These are phyloP conservation scores for Trochalopteron elliotii DNA, from an alignment of 2,113 vertebrate genomes.

Conservation along the genomic window DNA sequence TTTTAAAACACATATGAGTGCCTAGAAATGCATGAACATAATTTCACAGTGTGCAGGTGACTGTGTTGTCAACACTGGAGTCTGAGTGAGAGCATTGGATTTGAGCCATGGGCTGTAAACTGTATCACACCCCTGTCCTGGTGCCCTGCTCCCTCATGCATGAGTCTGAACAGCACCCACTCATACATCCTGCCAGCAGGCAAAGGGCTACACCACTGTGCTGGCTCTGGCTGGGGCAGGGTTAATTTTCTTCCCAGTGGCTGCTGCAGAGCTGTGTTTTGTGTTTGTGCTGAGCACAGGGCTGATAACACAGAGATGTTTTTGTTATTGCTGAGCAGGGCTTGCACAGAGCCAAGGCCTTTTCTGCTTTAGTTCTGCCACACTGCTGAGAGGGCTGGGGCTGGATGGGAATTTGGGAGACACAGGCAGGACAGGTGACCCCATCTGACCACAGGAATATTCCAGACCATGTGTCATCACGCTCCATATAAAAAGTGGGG, in stretches of 20 bases:
- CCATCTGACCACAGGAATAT: background rate
- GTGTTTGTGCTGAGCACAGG: background rate
- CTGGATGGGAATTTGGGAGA: background rate
- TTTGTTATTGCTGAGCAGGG: background rate
- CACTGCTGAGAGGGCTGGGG: background rate
- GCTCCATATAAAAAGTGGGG: rapidly evolving
- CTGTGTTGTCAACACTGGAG: background rate
- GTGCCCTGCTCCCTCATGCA: rapidly evolving
- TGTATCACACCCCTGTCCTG: rapidly evolving
- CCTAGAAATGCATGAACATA: background rate
- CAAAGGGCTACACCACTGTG: background rate
- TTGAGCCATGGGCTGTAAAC: background rate
- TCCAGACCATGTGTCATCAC: background rate
- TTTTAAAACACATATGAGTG: rapidly evolving
- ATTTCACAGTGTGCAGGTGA: background rate
- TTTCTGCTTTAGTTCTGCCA: background rate
- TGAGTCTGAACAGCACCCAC: rapidly evolving
- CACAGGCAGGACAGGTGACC: background rate
- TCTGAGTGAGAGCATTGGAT: background rate
- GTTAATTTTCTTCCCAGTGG: background rate
- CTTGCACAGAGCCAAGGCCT: background rate
- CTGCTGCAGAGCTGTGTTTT: background rate
- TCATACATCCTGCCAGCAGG: background rate
- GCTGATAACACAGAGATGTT: background rate
- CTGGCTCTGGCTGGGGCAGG: background rate